Evolutionary conservation across 2,888 invertebrate genomes (phyloP).

Genomic region (Pseudanteris insignis): DNA sequence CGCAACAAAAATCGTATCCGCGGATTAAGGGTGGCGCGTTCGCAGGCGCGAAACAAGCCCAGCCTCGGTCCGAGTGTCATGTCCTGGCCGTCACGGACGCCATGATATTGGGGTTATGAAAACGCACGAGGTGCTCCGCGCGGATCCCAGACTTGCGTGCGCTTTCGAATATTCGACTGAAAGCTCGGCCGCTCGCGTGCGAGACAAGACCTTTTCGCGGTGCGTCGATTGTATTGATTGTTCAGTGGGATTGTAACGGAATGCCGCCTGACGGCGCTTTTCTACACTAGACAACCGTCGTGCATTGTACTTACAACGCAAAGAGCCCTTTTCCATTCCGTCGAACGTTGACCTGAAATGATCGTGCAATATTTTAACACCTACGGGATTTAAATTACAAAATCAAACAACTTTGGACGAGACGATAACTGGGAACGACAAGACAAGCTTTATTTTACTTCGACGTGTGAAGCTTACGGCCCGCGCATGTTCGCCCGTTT

Average conservation of each 20-base stretch:
- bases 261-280: conserved; percentile 47
- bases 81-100: conserved; percentile 30
- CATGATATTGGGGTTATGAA: conserved; percentile 43
- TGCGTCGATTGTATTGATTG: conserved; percentile 53
- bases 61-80: conserved; percentile 8
- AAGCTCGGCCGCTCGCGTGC: conserved; percentile 45
- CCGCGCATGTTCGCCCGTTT: no score
- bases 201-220: conserved; percentile 45
- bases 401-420: no score
- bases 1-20: background rate
- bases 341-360: no score
- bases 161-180: conserved; percentile 45
- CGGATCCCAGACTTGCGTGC: conserved; percentile 35
- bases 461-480: no score
- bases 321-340: background rate
- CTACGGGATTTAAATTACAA: background rate
- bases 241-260: conserved; percentile 42
- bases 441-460: no score
- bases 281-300: conserved; percentile 25
- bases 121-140: conserved; percentile 19
- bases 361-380: background rate
- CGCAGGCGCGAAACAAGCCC: conserved; percentile 1
- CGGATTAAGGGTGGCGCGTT: conserved; percentile 1
- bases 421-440: no score
- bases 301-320: background rate